Conservation (phyloP, 2,888 invertebrate genomes). For the Lasioglossum leucozonium region DNA sequence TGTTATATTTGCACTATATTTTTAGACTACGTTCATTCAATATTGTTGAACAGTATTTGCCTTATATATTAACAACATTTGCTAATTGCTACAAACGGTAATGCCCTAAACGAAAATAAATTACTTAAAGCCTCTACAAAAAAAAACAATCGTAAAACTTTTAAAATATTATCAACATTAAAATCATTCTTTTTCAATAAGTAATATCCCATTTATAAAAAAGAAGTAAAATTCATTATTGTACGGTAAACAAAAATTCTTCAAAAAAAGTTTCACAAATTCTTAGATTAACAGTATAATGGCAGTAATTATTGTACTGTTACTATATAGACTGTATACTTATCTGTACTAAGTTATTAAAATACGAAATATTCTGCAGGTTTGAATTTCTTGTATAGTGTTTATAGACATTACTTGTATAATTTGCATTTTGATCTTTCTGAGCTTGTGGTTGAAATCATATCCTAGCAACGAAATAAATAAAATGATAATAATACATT, state of each 20-base stretch:
- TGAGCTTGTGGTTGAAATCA: conserved; percentile 31
- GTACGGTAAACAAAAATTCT: neutral
- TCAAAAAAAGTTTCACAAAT: conserved; percentile 30
- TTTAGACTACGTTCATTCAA: conserved; percentile 17
- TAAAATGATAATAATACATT: conserved; percentile 7
- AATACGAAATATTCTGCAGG: conserved; percentile 46
- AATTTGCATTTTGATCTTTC: conserved; percentile 37
- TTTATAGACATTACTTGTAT: conserved; percentile 26
- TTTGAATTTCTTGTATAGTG: conserved; percentile 27
- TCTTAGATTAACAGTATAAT: conserved; percentile 40
- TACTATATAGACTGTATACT: conserved; percentile 51
- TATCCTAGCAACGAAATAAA: conserved; percentile 25
- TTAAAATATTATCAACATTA: conserved; percentile 40
- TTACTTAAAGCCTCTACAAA: conserved; percentile 8
- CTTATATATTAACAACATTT: conserved; percentile 51
- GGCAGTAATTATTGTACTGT: conserved; percentile 61
- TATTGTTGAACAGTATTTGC: conserved; percentile 41
- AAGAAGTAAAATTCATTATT: conserved; percentile 20
- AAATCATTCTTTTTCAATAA: conserved; percentile 31
- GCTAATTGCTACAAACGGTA: conserved; percentile 20
- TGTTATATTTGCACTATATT: conserved; percentile 14
- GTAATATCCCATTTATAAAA: conserved; percentile 40
- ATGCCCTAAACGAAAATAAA: conserved; percentile 45
- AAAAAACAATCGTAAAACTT: conserved; percentile 47
- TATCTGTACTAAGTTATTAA: conserved; percentile 51